These are phyloP conservation scores for Notolabrus celidotus DNA, from an alignment of 2,797 vertebrate species.

Conservation along the genomic window DNA sequence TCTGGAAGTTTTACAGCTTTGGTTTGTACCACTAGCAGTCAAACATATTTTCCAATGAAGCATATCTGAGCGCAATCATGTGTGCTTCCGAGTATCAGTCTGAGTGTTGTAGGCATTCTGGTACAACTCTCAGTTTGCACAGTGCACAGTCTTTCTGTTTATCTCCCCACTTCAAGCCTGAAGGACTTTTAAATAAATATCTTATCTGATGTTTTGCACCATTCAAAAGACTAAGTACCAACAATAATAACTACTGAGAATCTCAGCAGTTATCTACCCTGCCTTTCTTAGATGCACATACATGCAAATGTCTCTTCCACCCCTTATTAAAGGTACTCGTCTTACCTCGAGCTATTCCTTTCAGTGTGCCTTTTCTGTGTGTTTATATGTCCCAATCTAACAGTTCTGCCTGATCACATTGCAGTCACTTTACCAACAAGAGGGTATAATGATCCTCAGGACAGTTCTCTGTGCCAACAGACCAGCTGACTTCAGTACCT, in stretches of 20 bases:
- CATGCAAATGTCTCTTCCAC: too few relatives aligned
- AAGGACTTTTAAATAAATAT: not conserved
- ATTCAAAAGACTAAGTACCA: not conserved
- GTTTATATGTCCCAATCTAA: too few relatives aligned
- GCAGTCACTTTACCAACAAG: too few relatives aligned
- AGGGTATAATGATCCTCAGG: not conserved
- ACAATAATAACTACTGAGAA: not conserved
- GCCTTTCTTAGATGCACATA: not conserved
- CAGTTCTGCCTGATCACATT: too few relatives aligned
- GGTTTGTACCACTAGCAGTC: not conserved
- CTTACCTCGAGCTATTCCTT: not conserved
- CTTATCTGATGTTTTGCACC: not conserved
- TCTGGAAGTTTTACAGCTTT: not conserved
- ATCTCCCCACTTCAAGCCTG: not conserved
- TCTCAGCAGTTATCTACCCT: not conserved
- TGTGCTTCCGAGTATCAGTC: not conserved
- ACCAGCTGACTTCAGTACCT: conserved; percentile 69
- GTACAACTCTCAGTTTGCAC: not conserved
- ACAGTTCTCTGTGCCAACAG: not conserved
- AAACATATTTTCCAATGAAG: not conserved
- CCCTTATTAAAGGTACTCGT: too few relatives aligned
- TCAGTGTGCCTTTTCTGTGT: not conserved
- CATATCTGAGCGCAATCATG: not conserved
- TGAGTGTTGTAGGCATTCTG: not conserved
- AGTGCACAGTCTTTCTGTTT: not conserved